A percentile compares a stretch with the other conserved stretches of the same genome.
These are phyloP conservation scores for Drosophila helvetica DNA, from an alignment of 2,888 invertebrate species.

Conservation along the genomic window DNA sequence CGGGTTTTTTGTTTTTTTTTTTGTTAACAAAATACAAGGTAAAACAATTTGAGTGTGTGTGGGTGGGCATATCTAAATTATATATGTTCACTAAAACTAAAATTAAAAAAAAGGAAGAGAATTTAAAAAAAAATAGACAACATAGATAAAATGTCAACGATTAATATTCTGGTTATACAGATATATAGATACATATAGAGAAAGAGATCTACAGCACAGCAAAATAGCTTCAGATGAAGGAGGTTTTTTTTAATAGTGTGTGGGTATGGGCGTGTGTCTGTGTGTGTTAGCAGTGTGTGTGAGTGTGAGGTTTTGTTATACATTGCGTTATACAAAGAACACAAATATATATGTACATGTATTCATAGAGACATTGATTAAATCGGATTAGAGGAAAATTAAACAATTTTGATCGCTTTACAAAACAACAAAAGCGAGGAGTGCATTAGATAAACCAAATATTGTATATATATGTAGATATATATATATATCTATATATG, in stretches of 20 bases:
- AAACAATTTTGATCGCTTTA: conserved; percentile 21
- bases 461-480: conserved; percentile 11
- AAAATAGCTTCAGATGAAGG: conserved; percentile 36
- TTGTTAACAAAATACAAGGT: conserved; percentile 21
- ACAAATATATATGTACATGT: conserved; percentile 18
- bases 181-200: conserved; percentile 39
- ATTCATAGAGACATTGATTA: conserved; percentile 31
- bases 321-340: conserved; percentile 28
- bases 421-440: conserved; percentile 33
- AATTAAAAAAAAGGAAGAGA: conserved; percentile 39
- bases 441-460: conserved; percentile 58
- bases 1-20: conserved; percentile 38
- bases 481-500: conserved; percentile 23
- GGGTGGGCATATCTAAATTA: conserved; percentile 14
- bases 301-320: conserved; percentile 3
- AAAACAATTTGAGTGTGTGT: conserved; percentile 46
- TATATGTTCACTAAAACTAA: conserved; percentile 51
- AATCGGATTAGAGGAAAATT: conserved; percentile 27
- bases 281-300: conserved; percentile 3
- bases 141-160: conserved; percentile 33
- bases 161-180: conserved; percentile 39
- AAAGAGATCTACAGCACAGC: conserved; percentile 43
- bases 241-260: conserved; percentile 6
- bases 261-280: not conserved
- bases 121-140: conserved; percentile 24